Base-by-base conservation (phyloP, 1,140 invertebrate genomes). In the Lamellibrachia luymesi region DNA sequence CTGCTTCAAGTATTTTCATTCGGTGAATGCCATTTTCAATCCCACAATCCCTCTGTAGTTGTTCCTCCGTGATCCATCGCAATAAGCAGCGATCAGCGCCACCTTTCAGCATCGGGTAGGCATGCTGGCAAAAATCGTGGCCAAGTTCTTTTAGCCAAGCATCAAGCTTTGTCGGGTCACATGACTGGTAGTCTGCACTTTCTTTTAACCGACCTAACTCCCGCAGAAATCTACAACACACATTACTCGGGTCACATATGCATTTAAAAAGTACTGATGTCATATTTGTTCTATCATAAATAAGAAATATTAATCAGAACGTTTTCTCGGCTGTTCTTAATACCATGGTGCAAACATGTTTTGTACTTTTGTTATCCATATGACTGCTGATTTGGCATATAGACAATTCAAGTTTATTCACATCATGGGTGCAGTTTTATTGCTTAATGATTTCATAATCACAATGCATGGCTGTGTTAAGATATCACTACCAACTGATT, bases 121-220 rank as follows among this genome's bases (percentile, higher is more conserved):
- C 99, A 95, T 99, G 99, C 93, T 98, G 99, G 25, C 98, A 98
- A 96, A 99, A 99, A 95, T 99, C 99, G 8, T 97, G 97, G 10
- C 98, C 98, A 90, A 99, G 97, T 25, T 97, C 97, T 95, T 98
- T 98, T 2, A 99, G 96, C 96, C 99, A 99, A 92, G 97, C 97
- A 95, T 99, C 99, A 91, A 99, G 97, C 95, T 98, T 98, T 0
- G 98, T 98, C 2, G 98, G 97, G 95, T 99, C 99, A 95, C 98
- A 97, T 89, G 98, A 99, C 51, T 98, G 98, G 95, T 99, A 99
- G 96, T 99, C 99, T 7, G 99, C 98, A 97, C 99, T 98, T 95
- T 98, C 98, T 96, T 99, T 99, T 93, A 99, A 96, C 95, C 98
- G 98, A 95, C 98, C 98, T 92, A 99, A 96, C 96, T 99, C 99